These are phyloP conservation scores for Burhinus oedicnemus DNA, from an alignment of 2,113 vertebrate species.

Conservation along the genomic window DNA sequence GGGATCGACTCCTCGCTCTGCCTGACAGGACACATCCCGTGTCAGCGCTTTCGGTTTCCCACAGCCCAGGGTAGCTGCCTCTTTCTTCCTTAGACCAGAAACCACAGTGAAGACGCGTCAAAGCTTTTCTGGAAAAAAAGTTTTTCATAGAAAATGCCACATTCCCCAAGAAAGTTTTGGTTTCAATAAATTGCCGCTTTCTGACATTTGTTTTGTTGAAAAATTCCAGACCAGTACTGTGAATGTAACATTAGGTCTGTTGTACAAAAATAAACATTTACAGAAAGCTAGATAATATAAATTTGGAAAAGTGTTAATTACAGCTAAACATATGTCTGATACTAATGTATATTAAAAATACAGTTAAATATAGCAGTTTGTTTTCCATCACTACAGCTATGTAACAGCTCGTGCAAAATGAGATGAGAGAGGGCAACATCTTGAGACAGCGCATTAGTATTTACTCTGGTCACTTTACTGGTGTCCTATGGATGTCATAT, in stretches of 20 bases:
- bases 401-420: not conserved
- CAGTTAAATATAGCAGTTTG: conserved; percentile 9
- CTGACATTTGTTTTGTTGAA: not conserved
- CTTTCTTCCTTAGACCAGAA: not conserved
- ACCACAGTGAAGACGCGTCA: not conserved
- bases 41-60: not conserved
- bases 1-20: not conserved
- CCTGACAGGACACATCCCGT: rapidly evolving
- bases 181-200: not conserved
- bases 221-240: not conserved
- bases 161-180: not conserved
- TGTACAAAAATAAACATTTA: conserved; percentile 10
- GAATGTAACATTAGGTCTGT: not conserved
- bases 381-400: not conserved
- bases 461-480: not conserved
- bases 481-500: not conserved
- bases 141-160: not conserved
- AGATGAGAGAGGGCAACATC: not conserved
- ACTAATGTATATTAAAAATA: not conserved
- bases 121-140: not conserved
- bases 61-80: not conserved
- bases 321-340: conserved; percentile 19
- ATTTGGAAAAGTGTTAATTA: conserved; percentile 5
- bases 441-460: not conserved
- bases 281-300: not conserved